These are phyloP conservation scores for Plebejus argus DNA, from an alignment of 2,888 invertebrate species.

Conservation along the genomic window DNA sequence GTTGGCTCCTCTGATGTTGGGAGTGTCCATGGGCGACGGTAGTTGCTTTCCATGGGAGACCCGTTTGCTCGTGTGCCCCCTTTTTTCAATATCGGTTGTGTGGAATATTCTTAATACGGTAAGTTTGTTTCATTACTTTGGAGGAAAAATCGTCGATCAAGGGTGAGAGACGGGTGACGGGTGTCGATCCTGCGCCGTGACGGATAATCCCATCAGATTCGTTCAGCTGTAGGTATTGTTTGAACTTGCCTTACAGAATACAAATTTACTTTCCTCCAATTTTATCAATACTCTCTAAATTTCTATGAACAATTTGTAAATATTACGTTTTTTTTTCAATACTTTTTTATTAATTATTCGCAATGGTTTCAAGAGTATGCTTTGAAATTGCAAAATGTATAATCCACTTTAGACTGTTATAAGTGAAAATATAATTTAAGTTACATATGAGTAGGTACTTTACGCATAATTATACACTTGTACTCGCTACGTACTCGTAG, in stretches of 20 bases:
- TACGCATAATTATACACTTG: background rate
- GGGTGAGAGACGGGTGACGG: background rate
- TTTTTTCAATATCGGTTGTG: no score
- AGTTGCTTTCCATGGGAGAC: no score
- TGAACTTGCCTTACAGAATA: background rate
- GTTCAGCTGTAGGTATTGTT: constrained; percentile 22
- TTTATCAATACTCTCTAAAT: background rate
- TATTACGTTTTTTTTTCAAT: background rate
- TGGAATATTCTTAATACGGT: no score
- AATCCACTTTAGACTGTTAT: background rate
- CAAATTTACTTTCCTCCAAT: background rate
- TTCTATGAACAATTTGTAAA: background rate
- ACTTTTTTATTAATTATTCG: background rate
- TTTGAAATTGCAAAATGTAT: background rate
- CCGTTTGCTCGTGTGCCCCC: no score
- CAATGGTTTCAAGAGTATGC: background rate
- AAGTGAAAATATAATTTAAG: background rate
- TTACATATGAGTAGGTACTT: background rate
- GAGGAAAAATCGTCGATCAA: constrained; percentile 18
- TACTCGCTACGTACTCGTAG: background rate
- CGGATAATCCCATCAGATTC: constrained; percentile 11
- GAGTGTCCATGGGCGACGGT: no score
- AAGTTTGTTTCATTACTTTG: background rate
- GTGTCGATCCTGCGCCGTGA: background rate
- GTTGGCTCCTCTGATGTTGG: no score